Conservation (phyloP, 2,113 vertebrate species). For the Gadus macrocephalus region DNA sequence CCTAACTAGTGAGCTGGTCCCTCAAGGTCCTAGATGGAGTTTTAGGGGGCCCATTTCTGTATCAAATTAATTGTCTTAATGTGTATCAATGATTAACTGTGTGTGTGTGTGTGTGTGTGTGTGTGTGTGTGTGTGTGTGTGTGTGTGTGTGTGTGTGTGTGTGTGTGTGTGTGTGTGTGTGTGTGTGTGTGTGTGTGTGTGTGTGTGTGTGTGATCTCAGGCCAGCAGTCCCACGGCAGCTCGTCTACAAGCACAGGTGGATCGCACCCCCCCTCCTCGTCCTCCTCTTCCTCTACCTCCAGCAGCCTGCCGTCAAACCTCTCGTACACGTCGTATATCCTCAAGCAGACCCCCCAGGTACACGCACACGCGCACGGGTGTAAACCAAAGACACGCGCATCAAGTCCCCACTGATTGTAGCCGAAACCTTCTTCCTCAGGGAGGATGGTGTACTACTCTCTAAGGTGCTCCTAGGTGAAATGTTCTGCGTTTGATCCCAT, state of each 20-base stretch:
- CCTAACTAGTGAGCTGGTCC: not conserved
- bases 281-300: constrained; percentile 71
- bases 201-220: constrained; percentile 63
- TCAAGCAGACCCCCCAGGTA: constrained; percentile 92
- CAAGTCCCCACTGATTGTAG: not conserved
- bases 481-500: too few relatives aligned
- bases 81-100: constrained; percentile 7
- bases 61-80: not conserved
- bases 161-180: constrained; percentile 9
- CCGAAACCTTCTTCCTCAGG: too few relatives aligned
- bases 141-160: not conserved
- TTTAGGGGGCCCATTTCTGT: too few relatives aligned
- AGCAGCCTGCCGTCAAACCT: constrained; percentile 87
- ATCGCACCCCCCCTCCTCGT: constrained; percentile 70
- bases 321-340: constrained; percentile 96
- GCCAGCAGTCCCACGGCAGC: constrained; percentile 79
- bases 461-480: too few relatives aligned
- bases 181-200: constrained; percentile 6
- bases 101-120: not conserved
- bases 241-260: constrained; percentile 58
- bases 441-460: too few relatives aligned
- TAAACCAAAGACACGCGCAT: not conserved
- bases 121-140: constrained; percentile 10
- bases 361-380: not conserved
- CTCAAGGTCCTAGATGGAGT: not conserved